phyloP scores from a whole-genome alignment of 2,888 invertebrate genomes.

The Sphinx pinastri region DNA sequence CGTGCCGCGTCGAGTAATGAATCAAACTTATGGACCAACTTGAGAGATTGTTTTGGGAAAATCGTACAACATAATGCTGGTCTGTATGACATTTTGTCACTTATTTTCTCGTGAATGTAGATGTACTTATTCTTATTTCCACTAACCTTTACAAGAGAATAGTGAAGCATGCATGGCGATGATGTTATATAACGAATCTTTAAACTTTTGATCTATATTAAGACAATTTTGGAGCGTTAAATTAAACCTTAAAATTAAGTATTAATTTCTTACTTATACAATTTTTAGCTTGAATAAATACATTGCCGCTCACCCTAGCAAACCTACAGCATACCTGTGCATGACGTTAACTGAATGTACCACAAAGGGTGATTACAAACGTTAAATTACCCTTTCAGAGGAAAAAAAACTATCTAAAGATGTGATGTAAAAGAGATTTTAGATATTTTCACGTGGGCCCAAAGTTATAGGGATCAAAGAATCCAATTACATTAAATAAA shows the following conservation, averaged over 20 bases:
- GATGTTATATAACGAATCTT: too few species aligned
- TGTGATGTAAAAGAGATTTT: constrained; percentile 15
- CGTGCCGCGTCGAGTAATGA: constrained; percentile 1
- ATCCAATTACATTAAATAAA: constrained; percentile 24
- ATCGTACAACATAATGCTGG: background rate
- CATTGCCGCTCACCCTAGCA: too few species aligned
- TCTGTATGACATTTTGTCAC: too few species aligned
- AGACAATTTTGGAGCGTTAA: too few species aligned
- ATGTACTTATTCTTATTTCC: too few species aligned
- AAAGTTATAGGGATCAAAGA: constrained; percentile 23
- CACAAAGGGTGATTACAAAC: background rate
- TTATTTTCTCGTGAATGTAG: too few species aligned
- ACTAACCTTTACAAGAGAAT: too few species aligned
- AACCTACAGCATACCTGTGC: background rate
- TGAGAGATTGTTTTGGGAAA: background rate
- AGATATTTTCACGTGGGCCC: constrained; percentile 20
- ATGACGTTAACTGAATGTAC: background rate
- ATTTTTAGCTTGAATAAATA: too few species aligned
- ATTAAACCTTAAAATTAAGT: too few species aligned
- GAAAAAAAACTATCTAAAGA: constrained; percentile 19
- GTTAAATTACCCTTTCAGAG: constrained; percentile 24
- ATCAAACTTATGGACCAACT: background rate
- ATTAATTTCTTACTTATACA: too few species aligned
- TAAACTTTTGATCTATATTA: too few species aligned
- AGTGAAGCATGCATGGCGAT: too few species aligned